Evolutionary conservation across 2,888 invertebrate species (phyloP), one percentile per base, ranked within the genome.

Genomic region (Poecilus cupreus): DNA sequence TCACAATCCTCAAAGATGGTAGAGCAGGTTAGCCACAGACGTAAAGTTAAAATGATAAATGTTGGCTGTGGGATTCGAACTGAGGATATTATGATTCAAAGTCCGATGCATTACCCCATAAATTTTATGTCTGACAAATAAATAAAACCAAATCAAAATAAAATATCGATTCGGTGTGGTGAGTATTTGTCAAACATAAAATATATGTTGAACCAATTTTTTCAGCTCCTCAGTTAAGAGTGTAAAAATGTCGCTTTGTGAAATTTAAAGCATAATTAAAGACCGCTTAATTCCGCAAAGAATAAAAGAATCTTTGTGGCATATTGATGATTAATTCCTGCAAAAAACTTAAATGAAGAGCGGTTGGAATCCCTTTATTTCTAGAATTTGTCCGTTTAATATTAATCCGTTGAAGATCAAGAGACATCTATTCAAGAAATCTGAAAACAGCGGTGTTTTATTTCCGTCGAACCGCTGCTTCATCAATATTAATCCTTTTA

Each of bases 401-500:
- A 68, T 68, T 68, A 68, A 68, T 68, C 64, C 64, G 37, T 18
- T 32, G 37, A 68, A 68, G 64, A 68, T 68, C 64, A 68, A 51
- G 64, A 68, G 64, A 68, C 64, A 68, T 68, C 64, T 68, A 68
- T 68, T 68, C 64, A 68, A 68, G 64, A 68, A 68, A 68, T 68
- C 64, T 68, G 64, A 68, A 68, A 68, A 68, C 64, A 68, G 64
- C 64, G 37, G 64, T 60, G 60, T 68, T 68, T 68, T 68, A 68
- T 68, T 68, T 37, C 64, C 37, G 37, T 18, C 64, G 64, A 37
- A 68, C 64, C 37, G 64, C 64, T 68, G 64, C 37, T 68, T 68
- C 64, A 68, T 68, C 64, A 68, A 68, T 68, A 68, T 68, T 68
- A 68, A 68, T 68, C 64, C 64, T 68, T 68, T 68, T 68, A 68